Evolutionary conservation across 2,113 vertebrate genomes (phyloP), one percentile per base, ranked within the genome.

Genomic region (Upupa epops): DNA sequence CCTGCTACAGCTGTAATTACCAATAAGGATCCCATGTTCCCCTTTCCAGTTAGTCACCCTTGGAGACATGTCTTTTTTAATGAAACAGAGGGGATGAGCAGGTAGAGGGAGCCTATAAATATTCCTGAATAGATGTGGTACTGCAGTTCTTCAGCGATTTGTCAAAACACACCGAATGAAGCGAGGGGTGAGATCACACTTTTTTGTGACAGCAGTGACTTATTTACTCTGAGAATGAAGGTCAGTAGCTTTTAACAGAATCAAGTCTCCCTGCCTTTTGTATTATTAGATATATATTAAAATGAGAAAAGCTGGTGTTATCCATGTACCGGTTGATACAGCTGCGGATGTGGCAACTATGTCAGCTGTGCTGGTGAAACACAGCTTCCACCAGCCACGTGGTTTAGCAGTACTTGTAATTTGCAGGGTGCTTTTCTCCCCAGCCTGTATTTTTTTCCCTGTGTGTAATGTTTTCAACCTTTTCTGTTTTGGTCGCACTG

Each of bases 21-120:
- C 49, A 68, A 5, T 71, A 56, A 81, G 32, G 54, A 69, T 0
- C 31, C 17, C 60, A 19, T 74, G 52, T 69, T 95, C 49, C 61
- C 28, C 73, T 81, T 91, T 54, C 34, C 40, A 86, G 29, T 88
- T 75, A 91, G 85, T 96, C 72, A 88, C 83, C 65, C 65, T 78
- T 86, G 58, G 22, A 95, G 73, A 88, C 0, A 1, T 51, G 20
- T 25, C 42, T 56, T 71, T 82, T 91, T 77, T 60, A 81, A 61
- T 0, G 5, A 88, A 89, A 91, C 74, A 21, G 24, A 86, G 36
- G 37, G 40, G 31, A 88, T 81, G 45, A 88, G 15, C 72, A 77
- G 49, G 52, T 72, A 86, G 61, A 81, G 13, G 17, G 19, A 77
- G 20, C 56, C 72, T 91, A 83, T 81, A 90, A 86, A 61, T 94